Base-by-base conservation (phyloP, 2,797 vertebrate genomes). In the Tapirus indicus region DNA sequence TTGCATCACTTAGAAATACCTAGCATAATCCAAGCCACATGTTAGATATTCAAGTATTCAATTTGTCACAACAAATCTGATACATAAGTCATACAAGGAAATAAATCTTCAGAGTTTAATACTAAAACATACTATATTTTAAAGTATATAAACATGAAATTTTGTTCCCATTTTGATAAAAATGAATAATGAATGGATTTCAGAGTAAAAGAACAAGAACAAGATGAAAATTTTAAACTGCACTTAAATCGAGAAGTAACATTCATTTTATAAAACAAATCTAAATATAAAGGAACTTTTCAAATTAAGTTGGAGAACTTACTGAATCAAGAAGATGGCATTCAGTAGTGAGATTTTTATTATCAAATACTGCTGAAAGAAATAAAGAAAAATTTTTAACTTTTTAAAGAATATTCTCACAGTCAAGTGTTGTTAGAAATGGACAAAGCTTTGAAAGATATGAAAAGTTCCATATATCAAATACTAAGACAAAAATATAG, bases 321-420 rank as follows among this genome's bases (percentile, higher is more conserved):
- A 97, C 97, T 69, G 93, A 97, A 95, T 96, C 94, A 94, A 97
- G 94, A 96, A 97, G 96, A 68, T 86, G 72, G 72, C n/a, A 64
- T 91, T 96, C 97, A 54, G 72, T 77, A 52, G 68, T 88, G 74
- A 96, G 49, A 52, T 85, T 2, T 38, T 38, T 58, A 68, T 79
- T 77, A 79, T 96, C 85, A 66, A 83, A 75, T 23, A 68, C 87
- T 77, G 83, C 98, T 98, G 85, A 83, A 96, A 83, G 96, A 97
- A 94, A 97, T 20, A 66, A 75, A 47, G 2, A 78, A 44, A 11
- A 21, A 66, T 69, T 84, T 87, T 95, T 83, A 91, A 85, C 78
- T 94, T 94, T 90, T 79, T 68, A 91, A 96, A 93, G 62, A 69
- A 79, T 78, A 93, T 72, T 91, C 41, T 88, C 5, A 0, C 2